These are phyloP conservation scores for Lycopodina hypogea DNA, from an alignment of 37 sponge, comb jelly and placozoan genomes.

Conservation along the genomic window DNA sequence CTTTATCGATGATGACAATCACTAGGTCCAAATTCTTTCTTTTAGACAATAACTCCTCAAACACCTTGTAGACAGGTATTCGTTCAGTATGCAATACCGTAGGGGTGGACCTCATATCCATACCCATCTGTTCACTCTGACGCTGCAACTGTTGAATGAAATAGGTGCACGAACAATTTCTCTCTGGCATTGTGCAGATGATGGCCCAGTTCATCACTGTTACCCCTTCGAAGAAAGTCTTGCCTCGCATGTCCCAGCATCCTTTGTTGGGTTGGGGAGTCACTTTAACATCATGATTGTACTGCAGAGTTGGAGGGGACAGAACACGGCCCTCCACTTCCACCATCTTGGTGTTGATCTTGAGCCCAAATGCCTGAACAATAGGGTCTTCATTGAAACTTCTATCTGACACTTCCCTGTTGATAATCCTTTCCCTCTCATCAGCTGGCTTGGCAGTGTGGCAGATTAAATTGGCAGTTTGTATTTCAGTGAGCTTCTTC, in stretches of 20 bases:
- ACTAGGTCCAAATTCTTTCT: constrained; percentile 35
- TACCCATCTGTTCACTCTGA: too few relatives aligned
- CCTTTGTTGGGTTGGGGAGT: constrained; percentile 33
- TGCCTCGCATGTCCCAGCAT: constrained; percentile 58
- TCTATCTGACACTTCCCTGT: background rate
- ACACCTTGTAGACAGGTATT: background rate
- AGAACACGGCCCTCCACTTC: constrained; percentile 56
- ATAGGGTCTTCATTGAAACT: constrained; percentile 34
- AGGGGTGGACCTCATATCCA: too few relatives aligned
- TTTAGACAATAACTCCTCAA: too few relatives aligned
- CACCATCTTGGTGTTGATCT: constrained; percentile 37
- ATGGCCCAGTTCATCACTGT: constrained; percentile 56
- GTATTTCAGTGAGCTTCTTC: constrained; percentile 55
- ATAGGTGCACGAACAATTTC: too few relatives aligned
- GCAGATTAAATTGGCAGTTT: constrained; percentile 67
- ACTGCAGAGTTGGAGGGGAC: constrained; percentile 44
- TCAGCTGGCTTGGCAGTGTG: constrained; percentile 62
- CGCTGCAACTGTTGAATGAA: too few relatives aligned
- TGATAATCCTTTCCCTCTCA: constrained; percentile 20
- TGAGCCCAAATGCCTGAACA: constrained; percentile 53
- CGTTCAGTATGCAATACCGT: too few relatives aligned
- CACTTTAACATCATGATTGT: background rate
- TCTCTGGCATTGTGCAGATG: background rate
- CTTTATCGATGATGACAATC: constrained; percentile 24
- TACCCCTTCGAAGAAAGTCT: constrained; percentile 39